Evolutionary conservation across 2,113 vertebrate species (phyloP), one percentile per base, ranked within the genome.

Genomic region (Anser brachyrhynchus): DNA sequence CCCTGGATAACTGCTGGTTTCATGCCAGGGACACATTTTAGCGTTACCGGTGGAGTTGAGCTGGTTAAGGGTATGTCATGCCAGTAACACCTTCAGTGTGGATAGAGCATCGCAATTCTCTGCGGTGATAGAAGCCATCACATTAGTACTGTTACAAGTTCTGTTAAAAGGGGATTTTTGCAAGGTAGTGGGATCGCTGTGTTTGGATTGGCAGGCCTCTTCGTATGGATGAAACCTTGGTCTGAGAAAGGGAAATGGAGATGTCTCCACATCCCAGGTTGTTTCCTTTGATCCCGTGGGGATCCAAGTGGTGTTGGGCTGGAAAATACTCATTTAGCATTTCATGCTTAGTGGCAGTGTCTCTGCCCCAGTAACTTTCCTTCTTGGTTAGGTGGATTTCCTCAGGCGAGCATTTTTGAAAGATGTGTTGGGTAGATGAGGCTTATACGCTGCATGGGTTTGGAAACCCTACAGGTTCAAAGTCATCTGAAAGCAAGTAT

Each of bases 21-120:
- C 9, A 5, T 75, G 19, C 51, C 25, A 52, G 19, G 6, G 59
- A 57, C 58, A 9, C n/a, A 31, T 23, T 57, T 70, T 1, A n/a
- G 52, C 26, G 67, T 55, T 71, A 10, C 8, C 0, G 3, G 23
- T 58, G 41, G 44, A 15, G 6, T 31, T 67, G 54, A 35, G 31
- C 43, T 64, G 10, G 3, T 44, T 71, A 35, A n/a, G 31, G 21
- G 1, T 52, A 4, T 11, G 4, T 71, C 18, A 41, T 0, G 1
- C 58, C 3, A 6, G 20, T 41, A 26, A 23, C 4, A 3, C 25
- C 23, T 70, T 57, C 6, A 8, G 10, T 77, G 61, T 67, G 52
- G 59, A 13, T 58, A 41, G 28, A 70, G 6, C 41, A 10, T 49
- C 55, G 26, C 2, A 2, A 13, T 74, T 54, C 26, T 43, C 80